These are phyloP conservation scores for Acipenser ruthenus DNA, from an alignment of 2,797 vertebrate species.

Conservation along the genomic window DNA sequence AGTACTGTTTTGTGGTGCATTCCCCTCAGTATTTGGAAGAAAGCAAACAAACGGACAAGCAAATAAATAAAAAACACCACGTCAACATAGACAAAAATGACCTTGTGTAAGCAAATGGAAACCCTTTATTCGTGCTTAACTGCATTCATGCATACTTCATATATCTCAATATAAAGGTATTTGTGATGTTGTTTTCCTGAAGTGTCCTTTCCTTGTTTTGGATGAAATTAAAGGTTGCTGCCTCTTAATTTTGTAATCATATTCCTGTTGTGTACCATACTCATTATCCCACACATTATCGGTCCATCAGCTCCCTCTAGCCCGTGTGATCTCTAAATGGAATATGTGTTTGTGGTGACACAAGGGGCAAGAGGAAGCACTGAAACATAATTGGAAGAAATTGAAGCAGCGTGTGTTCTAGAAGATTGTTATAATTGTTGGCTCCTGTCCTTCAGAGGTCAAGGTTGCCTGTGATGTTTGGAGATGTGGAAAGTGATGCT, in stretches of 20 bases:
- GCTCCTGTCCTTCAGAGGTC: slow-evolving; percentile 7
- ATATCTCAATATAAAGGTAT: not conserved
- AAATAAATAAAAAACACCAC: not conserved
- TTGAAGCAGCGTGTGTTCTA: slow-evolving; percentile 12
- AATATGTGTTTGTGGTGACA: slow-evolving; percentile 5
- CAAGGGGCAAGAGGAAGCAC: not conserved
- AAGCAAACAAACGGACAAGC: no score
- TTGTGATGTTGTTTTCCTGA: not conserved
- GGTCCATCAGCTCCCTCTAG: not conserved
- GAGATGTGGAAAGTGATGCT: not conserved
- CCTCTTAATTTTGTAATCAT: not conserved
- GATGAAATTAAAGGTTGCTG: slow-evolving; percentile 13
- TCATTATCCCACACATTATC: slow-evolving; percentile 12
- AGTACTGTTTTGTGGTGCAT: no score
- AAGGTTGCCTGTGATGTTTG: slow-evolving; percentile 4
- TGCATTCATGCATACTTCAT: not conserved
- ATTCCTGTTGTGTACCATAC: slow-evolving; percentile 8
- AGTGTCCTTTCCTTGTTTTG: slow-evolving; percentile 4
- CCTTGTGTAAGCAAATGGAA: not conserved
- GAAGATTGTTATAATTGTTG: slow-evolving; percentile 14
- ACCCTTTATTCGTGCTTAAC: not conserved
- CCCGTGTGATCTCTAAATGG: slow-evolving; percentile 13
- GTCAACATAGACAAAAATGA: not conserved
- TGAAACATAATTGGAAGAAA: slow-evolving; percentile 3
- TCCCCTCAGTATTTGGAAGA: no score